Evolutionary conservation across 1,140 invertebrate genomes (phyloP).

Genomic region (Camponotus vicinus): DNA sequence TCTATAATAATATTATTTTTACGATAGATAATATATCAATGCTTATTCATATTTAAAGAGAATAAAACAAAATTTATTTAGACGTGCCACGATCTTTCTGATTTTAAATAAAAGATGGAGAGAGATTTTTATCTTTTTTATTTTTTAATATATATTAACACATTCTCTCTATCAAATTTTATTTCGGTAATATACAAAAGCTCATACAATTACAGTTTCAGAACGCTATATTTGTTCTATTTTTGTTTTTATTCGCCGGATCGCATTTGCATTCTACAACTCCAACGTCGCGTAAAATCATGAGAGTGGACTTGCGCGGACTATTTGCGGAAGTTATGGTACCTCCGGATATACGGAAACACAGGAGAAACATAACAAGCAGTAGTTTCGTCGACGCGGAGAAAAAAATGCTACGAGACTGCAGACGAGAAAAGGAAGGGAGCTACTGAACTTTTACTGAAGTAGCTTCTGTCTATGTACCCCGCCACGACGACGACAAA

Average conservation of each 20-base stretch:
- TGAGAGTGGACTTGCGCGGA: slow-evolving; percentile 40
- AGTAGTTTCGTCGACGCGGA: slow-evolving; percentile 41
- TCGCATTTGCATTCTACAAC: slow-evolving; percentile 40
- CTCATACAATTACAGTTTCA: slow-evolving; percentile 31
- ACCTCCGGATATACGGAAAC: slow-evolving; percentile 37
- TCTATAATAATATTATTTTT: neutral
- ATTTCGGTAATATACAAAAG: slow-evolving; percentile 18
- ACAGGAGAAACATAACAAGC: slow-evolving; percentile 53
- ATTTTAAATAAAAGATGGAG: neutral
- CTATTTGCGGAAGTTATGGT: slow-evolving; percentile 49
- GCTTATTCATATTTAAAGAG: neutral
- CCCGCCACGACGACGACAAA: slow-evolving; percentile 35
- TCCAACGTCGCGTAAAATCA: slow-evolving; percentile 27
- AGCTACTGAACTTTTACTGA: slow-evolving; percentile 47
- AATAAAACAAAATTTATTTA: neutral
- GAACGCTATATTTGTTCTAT: neutral
- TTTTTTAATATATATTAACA: neutral
- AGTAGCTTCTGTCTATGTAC: slow-evolving; percentile 50
- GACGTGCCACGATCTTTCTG: neutral
- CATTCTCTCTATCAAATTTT: neutral
- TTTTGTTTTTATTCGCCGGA: slow-evolving; percentile 24
- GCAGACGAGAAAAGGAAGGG: neutral
- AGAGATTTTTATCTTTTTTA: neutral
- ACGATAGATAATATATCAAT: neutral
- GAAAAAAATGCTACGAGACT: slow-evolving; percentile 35